Evolutionary conservation across 2,888 invertebrate genomes (phyloP).

Genomic region (Baronia brevicornis): DNA sequence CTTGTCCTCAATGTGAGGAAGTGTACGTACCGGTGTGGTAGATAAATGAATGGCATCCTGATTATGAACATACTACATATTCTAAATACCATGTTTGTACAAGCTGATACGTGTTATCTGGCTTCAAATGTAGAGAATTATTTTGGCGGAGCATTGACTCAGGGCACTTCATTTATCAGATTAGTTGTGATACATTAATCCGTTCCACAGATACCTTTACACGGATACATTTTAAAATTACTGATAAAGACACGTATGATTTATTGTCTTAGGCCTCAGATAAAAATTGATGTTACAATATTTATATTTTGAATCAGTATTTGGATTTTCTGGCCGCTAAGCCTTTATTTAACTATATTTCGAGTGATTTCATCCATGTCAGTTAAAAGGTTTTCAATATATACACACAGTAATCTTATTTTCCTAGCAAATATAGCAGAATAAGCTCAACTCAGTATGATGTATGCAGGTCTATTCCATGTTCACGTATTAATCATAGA

Average conservation of each 20-base stretch:
- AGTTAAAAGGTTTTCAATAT: no score
- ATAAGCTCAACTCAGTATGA: no score
- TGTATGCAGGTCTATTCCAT: no score
- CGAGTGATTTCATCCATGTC: no score
- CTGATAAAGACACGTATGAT: constrained; percentile 1
- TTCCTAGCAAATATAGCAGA: no score
- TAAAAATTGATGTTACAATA: no score
- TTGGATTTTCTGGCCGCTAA: no score
- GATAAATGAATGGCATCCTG: constrained; percentile 43
- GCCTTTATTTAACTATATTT: no score
- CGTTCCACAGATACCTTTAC: constrained; percentile 17
- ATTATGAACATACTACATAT: constrained; percentile 59
- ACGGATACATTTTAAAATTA: constrained; percentile 17
- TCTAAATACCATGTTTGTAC: constrained; percentile 64
- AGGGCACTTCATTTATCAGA: constrained; percentile 47
- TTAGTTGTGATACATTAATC: constrained; percentile 20
- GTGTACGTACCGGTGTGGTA: constrained; percentile 10
- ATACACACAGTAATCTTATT: no score
- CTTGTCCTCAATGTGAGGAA: constrained; percentile 2
- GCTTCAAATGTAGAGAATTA: constrained; percentile 56
- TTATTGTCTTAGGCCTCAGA: no score
- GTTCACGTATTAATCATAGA: no score
- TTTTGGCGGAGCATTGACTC: constrained; percentile 64
- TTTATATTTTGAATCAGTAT: no score
- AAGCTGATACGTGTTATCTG: constrained; percentile 43